These are phyloP conservation scores for Diarsia brunnea DNA, from an alignment of 2,888 invertebrate species.

Conservation along the genomic window DNA sequence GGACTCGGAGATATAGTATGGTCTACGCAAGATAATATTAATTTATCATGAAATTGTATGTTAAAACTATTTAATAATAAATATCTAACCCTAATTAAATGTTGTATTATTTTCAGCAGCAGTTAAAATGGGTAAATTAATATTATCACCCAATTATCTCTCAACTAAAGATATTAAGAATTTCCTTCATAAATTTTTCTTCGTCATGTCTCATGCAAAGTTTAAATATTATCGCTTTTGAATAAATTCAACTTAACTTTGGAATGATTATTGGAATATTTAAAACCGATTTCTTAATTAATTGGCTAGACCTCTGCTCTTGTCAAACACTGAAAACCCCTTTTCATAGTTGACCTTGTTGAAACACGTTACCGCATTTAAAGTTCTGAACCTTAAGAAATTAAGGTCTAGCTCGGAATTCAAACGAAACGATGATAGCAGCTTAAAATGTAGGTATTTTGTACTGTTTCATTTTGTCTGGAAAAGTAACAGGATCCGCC, in stretches of 20 bases:
- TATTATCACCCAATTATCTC: not conserved
- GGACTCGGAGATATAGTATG: not conserved
- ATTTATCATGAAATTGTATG: constrained; percentile 3
- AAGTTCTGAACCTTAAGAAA: not conserved
- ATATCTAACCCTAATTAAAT: constrained; percentile 3
- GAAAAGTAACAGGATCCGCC: not conserved
- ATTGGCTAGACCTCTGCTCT: no score
- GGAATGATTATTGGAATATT: not conserved
- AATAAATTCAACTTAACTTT: not conserved
- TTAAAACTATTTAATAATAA: not conserved
- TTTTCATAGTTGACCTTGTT: not conserved
- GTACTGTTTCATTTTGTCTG: not conserved
- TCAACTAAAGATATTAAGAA: no score
- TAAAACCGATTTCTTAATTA: not conserved
- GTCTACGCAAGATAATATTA: not conserved
- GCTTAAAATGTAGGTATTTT: not conserved
- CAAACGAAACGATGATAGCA: not conserved
- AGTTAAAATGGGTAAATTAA: not conserved
- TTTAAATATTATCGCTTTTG: not conserved
- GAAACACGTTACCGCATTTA: not conserved
- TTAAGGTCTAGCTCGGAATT: not conserved
- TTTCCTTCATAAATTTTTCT: not conserved
- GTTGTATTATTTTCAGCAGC: not conserved
- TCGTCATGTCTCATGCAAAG: not conserved
- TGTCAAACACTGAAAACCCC: not conserved